Evolutionary conservation across 2,113 vertebrate genomes (phyloP), one percentile per base, ranked within the genome.

Genomic region (Uria lomvia): DNA sequence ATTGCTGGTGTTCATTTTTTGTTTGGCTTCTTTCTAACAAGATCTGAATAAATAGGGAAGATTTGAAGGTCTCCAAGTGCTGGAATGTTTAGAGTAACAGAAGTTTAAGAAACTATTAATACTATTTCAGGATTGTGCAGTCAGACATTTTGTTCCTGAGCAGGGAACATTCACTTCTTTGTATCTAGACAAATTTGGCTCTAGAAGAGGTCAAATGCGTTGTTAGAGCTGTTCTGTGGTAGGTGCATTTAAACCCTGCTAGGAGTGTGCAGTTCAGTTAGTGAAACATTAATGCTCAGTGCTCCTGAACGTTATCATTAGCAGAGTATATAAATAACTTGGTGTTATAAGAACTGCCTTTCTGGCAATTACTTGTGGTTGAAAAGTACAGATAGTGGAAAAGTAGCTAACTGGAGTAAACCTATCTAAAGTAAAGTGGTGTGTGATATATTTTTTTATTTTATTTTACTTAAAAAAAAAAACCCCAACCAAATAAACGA

Each of bases 221-320:
- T 92, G 62, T 80, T 88, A 79, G 40, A 66, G 38, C 50, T 77
- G 20, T 80, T 92, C 47, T 91, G 22, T 62, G 19, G 13, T 74
- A 63, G 78, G 12, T 95, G 55, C 68, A 62, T 4, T 8, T 94
- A 92, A 83, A 80, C 7, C 32, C 13, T 77, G 32, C 47, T n/a
- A 88, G 59, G 59, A 11, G 3, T 4, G 3, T 63, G 40, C 38
- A 73, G 55, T 65, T 94, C 66, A 43, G 47, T 86, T 79, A 58
- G 50, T 95, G 75, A 90, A 95, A 85, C 81, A 53, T 91, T 90
- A 92, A 73, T 86, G 88, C 55, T 79, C 9, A 76, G 50, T 92
- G 67, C 62, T 76, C 15, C 49, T 88, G 74, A 94, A 67, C 59
- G 20, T 86, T 72, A 38, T 75, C 40, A 32, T 97, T 95, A 79